Base-by-base conservation (phyloP, 2,797 vertebrate species). In the Chaetodon trifasciatus region DNA sequence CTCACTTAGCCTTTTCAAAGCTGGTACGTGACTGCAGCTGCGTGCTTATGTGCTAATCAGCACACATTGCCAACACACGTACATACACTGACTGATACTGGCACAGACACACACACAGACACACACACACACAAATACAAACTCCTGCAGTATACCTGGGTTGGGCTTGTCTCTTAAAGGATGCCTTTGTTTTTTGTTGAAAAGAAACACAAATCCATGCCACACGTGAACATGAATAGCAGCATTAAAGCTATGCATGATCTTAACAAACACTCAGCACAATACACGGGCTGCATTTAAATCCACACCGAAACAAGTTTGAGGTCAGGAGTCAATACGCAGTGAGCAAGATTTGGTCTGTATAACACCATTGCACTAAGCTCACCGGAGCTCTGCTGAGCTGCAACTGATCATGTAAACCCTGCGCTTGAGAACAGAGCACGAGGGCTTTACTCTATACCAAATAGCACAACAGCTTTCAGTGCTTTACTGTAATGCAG, bases 1-100 rank as follows among this genome's bases (percentile, higher is more conserved):
- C 63, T 81, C 84, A 69, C 76, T 80, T 82, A 44, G 28, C 63
- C 65, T 79, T 76, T 81, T 73, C n/a, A 71, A 57, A 83, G 84
- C 49, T 12, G 24, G 11, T 35, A 28, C 58, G 70, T 42, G 61
- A 50, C 66, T 70, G 66, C 58, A 61, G 76, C 61, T 74, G 78
- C 68, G 82, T 73, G 64, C 69, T 61, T 37, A 55, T 47, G 44
- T 19, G 66, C 67, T 78, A 75, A 76, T 72, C 68, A 65, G 21
- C 55, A 37, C 56, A 78, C 60, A 61, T 2, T 57, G 49, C 69
- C 37, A 39, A 73, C 77, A 79, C 50, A 67, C 5, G 46, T 8
- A 21, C 72, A 57, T 2, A n/a, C 35, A 40, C 13, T 5, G 28
- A 57, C 50, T 8, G 68, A 64, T 32, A 70, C 72, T 47, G 13